Base-by-base conservation (phyloP, 2,888 invertebrate species). In the Sminthurinus aureus region DNA sequence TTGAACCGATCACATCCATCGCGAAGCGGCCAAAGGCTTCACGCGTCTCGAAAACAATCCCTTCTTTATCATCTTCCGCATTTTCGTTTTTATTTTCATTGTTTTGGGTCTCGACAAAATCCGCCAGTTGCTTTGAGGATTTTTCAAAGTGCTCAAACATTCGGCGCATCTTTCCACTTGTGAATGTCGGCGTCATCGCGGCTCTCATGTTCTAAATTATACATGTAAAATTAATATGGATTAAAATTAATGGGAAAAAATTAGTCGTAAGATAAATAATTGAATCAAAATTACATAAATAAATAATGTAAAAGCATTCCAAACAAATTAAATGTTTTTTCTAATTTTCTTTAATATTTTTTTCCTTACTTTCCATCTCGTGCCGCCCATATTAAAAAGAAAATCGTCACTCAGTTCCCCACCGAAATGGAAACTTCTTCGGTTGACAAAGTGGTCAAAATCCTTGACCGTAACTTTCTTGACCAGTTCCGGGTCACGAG, bases 1-100 rank as follows among this genome's bases (percentile, higher is more conserved):
- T 89, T 0, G 90, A 90, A 0, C 89, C 89, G 2, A 91, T 90
- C 6, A 89, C 87, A 81, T 89, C 89, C 12, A 89, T 89, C 6
- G 88, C 85, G 79, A 86, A 89, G n/a, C 89, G 84, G 15, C 85
- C 84, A 18, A 86, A 79, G 3, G 83, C 81, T 24, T 88, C 88
- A 50, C 85, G 85, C 1, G 86, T 77, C 0, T 86, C 82, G 6
- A 88, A 9, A 0, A 38, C 78, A 8, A 75, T 26, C 15, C 15
- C 73, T 8, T 26, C 4, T 6, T 26, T 26, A 0, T 26, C 11
- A 0, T 26, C 24, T 3, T 20, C 73, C 73, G 79, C n/a, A 15
- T 26, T 24, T n/a, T n/a, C n/a, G n/a, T n/a, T n/a, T n/a, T n/a
- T 24, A n/a, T 20, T 24, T 24, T 38, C n/a, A 13, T 11, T 18